Conservation (phyloP, 2,888 invertebrate species). For the Drosophila nr. fundita region DNA sequence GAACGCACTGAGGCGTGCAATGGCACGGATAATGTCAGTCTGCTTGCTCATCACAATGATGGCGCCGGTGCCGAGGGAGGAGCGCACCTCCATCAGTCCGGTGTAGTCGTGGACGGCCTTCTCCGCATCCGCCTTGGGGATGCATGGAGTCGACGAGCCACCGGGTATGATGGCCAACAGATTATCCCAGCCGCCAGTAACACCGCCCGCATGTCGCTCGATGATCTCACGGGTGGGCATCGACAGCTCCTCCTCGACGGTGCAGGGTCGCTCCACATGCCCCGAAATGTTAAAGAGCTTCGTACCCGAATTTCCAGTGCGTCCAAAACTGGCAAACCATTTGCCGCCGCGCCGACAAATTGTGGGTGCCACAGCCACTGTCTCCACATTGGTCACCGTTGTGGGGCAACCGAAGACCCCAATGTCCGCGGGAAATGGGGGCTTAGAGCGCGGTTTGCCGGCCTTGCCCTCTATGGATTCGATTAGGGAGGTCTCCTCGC, state of each 20-base stretch:
- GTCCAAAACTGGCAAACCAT: conserved; percentile 98
- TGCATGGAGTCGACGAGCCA: conserved; percentile 98
- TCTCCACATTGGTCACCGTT: conserved; percentile 99
- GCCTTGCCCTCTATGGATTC: conserved; percentile 99
- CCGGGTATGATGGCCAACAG: conserved; percentile 98
- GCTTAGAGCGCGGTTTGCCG: conserved; percentile 98
- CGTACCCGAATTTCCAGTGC: conserved; percentile 97
- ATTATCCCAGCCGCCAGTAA: conserved; percentile 99
- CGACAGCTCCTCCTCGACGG: conserved; percentile 99
- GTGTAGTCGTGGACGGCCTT: conserved; percentile 98
- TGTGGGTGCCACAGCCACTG: conserved; percentile 96
- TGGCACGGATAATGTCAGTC: conserved; percentile 97
- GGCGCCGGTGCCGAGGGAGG: conserved; percentile 98
- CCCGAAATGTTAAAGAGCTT: conserved; percentile 88
- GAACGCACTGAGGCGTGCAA: conserved; percentile 96
- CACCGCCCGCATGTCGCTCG: conserved; percentile 97
- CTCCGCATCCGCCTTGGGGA: conserved; percentile 96
- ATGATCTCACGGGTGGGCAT: conserved; percentile 96
- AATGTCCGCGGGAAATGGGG: conserved; percentile 99
- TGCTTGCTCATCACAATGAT: conserved; percentile 99
- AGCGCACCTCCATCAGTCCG: conserved; percentile 94
- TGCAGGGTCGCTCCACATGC: conserved; percentile 96
- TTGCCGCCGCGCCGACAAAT: conserved; percentile 97
- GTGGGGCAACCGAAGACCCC: conserved; percentile 99
- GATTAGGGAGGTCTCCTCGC: conserved; percentile 99